These are phyloP conservation scores for Cerastis rubricosa DNA, from an alignment of 2,888 invertebrate species.

Conservation along the genomic window DNA sequence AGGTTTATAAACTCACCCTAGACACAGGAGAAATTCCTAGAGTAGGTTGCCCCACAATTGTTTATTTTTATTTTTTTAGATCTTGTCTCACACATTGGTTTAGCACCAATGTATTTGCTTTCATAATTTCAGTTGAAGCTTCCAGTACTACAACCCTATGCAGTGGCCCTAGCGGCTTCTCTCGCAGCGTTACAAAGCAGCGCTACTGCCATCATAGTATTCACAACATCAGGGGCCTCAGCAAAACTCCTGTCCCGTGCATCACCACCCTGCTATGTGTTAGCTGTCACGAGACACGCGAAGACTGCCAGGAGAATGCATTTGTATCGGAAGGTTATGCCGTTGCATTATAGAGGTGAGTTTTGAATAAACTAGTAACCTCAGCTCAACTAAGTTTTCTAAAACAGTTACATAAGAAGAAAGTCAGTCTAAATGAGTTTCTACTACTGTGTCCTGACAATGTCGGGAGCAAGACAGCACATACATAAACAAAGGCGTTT, in stretches of 20 bases:
- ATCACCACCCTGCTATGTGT: conserved; percentile 54
- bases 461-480: too few relatives aligned
- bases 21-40: too few relatives aligned
- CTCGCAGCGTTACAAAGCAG: conserved; percentile 53
- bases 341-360: conserved; percentile 70
- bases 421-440: not conserved
- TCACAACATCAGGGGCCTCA: conserved; percentile 56
- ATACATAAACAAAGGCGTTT: too few relatives aligned
- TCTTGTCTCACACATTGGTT: too few relatives aligned
- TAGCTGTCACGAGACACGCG: conserved; percentile 68
- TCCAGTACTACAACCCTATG: conserved; percentile 57
- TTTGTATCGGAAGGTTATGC: conserved; percentile 70
- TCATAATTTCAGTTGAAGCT: conserved; percentile 37
- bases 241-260: conserved; percentile 57
- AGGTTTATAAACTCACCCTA: too few relatives aligned
- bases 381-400: not conserved
- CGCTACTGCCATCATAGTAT: conserved; percentile 54
- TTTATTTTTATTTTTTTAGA: not conserved
- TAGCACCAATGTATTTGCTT: not conserved
- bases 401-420: not conserved
- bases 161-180: conserved; percentile 53
- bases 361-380: not conserved
- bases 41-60: too few relatives aligned
- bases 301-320: conserved; percentile 68
- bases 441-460: not conserved